These are phyloP conservation scores for Trichosurus vulpecula DNA, from an alignment of 2,797 vertebrate genomes.

Conservation along the genomic window DNA sequence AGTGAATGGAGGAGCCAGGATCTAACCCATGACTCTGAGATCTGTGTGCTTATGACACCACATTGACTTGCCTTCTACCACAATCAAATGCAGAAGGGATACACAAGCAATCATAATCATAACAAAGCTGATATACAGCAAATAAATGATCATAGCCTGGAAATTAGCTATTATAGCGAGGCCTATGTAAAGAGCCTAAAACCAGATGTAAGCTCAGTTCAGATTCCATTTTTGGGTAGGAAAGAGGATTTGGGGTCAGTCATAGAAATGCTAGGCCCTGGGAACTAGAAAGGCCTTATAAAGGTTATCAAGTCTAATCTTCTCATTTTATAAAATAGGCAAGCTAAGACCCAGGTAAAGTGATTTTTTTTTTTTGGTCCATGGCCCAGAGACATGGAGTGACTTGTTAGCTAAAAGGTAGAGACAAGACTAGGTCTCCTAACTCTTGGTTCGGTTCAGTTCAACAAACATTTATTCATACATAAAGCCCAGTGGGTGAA, in stretches of 20 bases:
- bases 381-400: no score
- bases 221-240: not conserved
- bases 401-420: no score
- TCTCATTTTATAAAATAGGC: not conserved
- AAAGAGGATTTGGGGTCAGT: not conserved
- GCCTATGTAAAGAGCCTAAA: not conserved
- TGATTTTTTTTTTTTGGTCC: not conserved
- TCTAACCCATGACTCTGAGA: not conserved
- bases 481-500: no score
- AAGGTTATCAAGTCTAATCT: not conserved
- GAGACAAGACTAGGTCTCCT: no score
- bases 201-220: not conserved
- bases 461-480: no score
- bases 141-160: not conserved
- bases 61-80: not conserved
- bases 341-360: not conserved
- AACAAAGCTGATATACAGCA: not conserved
- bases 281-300: not conserved
- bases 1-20: not conserved
- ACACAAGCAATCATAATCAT: not conserved
- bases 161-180: not conserved
- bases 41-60: not conserved
- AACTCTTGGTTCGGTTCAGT: no score
- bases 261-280: not conserved
- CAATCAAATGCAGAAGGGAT: not conserved